These are phyloP conservation scores for Drosophila ezoana DNA, from an alignment of 2,888 invertebrate species.

Conservation along the genomic window DNA sequence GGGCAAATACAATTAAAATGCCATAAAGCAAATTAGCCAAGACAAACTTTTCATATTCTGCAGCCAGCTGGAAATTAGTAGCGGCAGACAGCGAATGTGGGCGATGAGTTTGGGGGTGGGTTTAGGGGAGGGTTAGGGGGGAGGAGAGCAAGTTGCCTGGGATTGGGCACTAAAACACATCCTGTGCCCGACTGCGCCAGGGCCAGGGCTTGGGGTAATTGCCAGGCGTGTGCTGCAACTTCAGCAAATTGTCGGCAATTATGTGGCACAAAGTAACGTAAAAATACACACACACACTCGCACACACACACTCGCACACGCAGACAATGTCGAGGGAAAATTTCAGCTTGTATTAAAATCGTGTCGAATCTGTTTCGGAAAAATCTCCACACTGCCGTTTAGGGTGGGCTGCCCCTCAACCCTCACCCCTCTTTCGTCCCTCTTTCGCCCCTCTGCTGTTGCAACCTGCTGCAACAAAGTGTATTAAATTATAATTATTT, in stretches of 20 bases:
- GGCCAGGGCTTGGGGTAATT: constrained; percentile 59
- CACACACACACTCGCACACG: constrained; percentile 3
- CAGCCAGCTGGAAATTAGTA: constrained; percentile 71
- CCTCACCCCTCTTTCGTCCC: background rate
- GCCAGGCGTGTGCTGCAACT: constrained; percentile 77
- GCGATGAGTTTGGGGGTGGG: background rate
- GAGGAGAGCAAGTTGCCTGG: constrained; percentile 13
- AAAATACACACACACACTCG: constrained; percentile 35
- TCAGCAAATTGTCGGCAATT: constrained; percentile 81
- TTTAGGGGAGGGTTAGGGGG: background rate
- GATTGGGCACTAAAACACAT: constrained; percentile 71
- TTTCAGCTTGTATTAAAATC: constrained; percentile 36
- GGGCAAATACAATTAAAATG: constrained; percentile 77
- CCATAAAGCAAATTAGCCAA: constrained; percentile 79
- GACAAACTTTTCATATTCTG: constrained; percentile 77
- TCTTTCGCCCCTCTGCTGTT: background rate
- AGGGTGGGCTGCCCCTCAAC: constrained; percentile 40
- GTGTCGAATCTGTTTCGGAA: constrained; percentile 43
- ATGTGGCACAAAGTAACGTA: constrained; percentile 73
- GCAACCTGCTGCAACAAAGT: constrained; percentile 69
- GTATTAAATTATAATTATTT: constrained; percentile 84
- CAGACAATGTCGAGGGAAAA: constrained; percentile 26
- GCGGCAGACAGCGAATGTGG: constrained; percentile 41
- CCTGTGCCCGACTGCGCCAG: constrained; percentile 52
- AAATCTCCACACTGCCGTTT: constrained; percentile 46